Evolutionary conservation across 2,888 invertebrate species (phyloP).

Genomic region (Tipula helvola): DNA sequence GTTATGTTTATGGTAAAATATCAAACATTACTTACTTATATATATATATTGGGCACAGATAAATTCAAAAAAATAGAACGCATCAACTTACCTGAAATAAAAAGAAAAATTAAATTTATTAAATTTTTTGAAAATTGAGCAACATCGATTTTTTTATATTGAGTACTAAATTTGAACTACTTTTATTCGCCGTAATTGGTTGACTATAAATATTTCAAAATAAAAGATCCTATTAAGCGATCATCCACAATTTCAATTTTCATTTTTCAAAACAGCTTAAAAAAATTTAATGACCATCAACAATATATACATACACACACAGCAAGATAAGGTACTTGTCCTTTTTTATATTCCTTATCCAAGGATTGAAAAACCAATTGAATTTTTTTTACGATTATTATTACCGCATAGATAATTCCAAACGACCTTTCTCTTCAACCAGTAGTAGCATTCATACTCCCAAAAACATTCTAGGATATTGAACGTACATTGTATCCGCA

Average conservation of each 20-base stretch:
- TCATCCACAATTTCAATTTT: not conserved
- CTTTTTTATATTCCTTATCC: not conserved
- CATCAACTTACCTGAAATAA: no score
- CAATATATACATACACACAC: not conserved
- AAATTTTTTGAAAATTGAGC: no score
- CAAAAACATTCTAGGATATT: not conserved
- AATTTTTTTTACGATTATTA: not conserved
- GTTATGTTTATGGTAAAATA: no score
- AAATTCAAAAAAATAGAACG: no score
- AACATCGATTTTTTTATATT: no score
- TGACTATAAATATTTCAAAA: not conserved
- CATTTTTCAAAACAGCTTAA: not conserved
- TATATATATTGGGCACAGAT: no score
- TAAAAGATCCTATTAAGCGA: not conserved
- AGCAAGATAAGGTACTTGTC: not conserved
- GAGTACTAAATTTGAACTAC: no score
- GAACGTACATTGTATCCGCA: not conserved
- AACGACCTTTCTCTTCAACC: not conserved
- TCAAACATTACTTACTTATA: no score
- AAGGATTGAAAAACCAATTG: not conserved
- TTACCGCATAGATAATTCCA: not conserved
- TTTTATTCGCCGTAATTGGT: not conserved
- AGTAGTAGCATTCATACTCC: not conserved
- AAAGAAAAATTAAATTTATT: no score
- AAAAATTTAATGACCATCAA: not conserved